Conservation (phyloP, 2,797 vertebrate genomes). For the Sparus aurata region DNA sequence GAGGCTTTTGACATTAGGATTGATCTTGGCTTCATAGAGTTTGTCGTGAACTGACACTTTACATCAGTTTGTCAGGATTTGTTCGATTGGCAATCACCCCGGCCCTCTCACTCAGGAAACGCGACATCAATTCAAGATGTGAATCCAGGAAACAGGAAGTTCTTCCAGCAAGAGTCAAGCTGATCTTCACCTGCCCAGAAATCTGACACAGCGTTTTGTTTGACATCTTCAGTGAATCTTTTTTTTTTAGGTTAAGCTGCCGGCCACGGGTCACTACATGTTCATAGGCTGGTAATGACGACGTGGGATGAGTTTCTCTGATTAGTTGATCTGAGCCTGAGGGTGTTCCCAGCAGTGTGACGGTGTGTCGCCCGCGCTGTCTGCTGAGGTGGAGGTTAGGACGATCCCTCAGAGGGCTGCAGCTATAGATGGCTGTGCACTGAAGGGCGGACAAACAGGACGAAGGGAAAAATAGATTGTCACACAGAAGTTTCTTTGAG, state of each 20-base stretch:
- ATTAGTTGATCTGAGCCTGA: constrained; percentile 66
- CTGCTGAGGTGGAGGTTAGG: constrained; percentile 69
- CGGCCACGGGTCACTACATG: constrained; percentile 17
- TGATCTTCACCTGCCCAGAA: constrained; percentile 37
- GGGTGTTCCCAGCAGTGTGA: constrained; percentile 55
- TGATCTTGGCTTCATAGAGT: constrained; percentile 50
- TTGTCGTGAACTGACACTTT: constrained; percentile 19
- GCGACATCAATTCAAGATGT: constrained; percentile 16
- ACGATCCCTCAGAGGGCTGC: constrained; percentile 58
- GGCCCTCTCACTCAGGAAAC: constrained; percentile 16
- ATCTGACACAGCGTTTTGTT: constrained; percentile 33
- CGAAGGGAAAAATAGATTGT: constrained; percentile 32
- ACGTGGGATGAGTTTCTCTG: constrained; percentile 44
- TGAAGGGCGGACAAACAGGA: constrained; percentile 41
- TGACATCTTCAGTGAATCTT: constrained; percentile 59
- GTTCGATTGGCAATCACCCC: constrained; percentile 46
- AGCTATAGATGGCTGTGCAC: constrained; percentile 64
- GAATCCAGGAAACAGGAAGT: constrained; percentile 42
- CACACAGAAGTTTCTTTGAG: background rate
- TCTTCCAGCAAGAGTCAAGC: constrained; percentile 40
- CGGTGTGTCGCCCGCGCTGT: constrained; percentile 42
- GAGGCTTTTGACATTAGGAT: constrained; percentile 50
- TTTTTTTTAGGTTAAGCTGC: constrained; percentile 48
- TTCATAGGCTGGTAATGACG: constrained; percentile 34
- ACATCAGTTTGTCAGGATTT: constrained; percentile 43